Conservation (phyloP, 2,797 vertebrate genomes). For the Diplodus sargus region DNA sequence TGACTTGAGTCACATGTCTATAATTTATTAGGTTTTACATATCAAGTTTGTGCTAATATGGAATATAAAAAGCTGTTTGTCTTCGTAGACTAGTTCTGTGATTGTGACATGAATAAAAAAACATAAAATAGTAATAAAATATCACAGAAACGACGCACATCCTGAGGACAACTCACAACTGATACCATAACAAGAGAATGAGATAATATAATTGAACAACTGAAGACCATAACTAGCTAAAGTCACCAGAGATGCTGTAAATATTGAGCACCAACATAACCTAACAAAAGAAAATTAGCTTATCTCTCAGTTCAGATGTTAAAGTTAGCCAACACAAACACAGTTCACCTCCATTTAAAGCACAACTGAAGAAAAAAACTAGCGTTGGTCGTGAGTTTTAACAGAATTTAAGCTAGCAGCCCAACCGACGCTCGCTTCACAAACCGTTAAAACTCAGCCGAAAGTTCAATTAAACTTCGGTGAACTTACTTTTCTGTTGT, state of each 20-base stretch:
- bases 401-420: conserved; percentile 24
- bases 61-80: background rate
- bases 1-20: no score
- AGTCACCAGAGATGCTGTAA: background rate
- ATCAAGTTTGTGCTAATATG: background rate
- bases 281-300: background rate
- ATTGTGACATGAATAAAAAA: background rate
- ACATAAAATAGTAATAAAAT: background rate
- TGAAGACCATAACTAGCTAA: background rate
- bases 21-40: background rate
- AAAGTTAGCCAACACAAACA: conserved; percentile 3
- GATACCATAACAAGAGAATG: background rate
- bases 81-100: background rate
- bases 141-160: background rate
- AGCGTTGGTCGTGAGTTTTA: no score
- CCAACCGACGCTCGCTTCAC: background rate
- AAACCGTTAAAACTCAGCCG: background rate
- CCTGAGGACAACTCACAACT: no score
- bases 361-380: background rate
- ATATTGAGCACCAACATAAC: background rate
- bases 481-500: conserved; percentile 63
- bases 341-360: background rate
- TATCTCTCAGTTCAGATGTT: background rate
- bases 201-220: background rate
- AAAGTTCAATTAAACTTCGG: conserved; percentile 23